A percentile compares a stretch with the other conserved stretches of the same genome.
These are phyloP conservation scores for Thymallus thymallus DNA, from an alignment of 2,113 vertebrate species.

Conservation along the genomic window DNA sequence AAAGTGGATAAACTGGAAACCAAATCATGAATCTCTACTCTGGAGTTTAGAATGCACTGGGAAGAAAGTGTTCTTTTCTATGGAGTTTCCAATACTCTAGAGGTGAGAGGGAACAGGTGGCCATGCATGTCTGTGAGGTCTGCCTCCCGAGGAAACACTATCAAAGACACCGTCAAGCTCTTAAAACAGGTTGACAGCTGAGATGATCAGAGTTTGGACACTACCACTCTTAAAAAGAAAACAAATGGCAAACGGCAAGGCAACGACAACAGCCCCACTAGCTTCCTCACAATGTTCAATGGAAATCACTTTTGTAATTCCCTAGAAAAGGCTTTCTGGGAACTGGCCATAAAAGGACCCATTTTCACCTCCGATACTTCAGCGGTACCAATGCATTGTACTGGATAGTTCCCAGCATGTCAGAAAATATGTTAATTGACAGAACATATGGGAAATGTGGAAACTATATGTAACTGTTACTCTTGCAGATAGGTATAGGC, in stretches of 20 bases:
- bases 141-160: background rate
- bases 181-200: background rate
- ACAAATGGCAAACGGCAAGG: no score
- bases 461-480: no score
- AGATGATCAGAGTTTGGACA: background rate
- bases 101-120: background rate
- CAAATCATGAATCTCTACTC: no score
- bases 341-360: background rate
- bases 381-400: background rate
- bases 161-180: background rate
- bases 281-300: no score
- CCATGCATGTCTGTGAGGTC: background rate
- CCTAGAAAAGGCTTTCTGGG: no score
- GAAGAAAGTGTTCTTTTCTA: background rate
- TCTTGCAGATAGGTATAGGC: no score
- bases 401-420: background rate
- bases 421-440: background rate
- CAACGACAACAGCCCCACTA: no score
- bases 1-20: no score
- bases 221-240: no score
- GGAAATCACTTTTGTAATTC: no score
- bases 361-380: background rate
- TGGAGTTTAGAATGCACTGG: no score
- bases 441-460: background rate
- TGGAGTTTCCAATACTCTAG: background rate